Evolutionary conservation across 1,140 invertebrate species (phyloP).

Genomic region (Drosophila chauvacae): DNA sequence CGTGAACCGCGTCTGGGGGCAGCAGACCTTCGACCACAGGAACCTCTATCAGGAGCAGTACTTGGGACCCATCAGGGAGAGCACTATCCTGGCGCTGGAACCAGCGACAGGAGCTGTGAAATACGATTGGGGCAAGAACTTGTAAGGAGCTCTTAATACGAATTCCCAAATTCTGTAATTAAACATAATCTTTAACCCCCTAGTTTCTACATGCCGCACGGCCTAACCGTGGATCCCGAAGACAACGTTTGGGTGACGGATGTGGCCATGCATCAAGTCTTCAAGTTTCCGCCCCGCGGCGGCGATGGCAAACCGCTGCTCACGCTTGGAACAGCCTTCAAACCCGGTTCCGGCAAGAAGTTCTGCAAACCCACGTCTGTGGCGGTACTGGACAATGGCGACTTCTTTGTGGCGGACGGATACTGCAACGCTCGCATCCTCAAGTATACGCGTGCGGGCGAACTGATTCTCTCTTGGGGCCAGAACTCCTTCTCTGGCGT

Average conservation of each 20-base stretch:
- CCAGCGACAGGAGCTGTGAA: conserved; percentile 89
- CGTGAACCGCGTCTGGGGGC: conserved; percentile 90
- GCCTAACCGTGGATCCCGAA: conserved; percentile 92
- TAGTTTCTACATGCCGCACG: conserved; percentile 97
- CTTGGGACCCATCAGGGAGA: conserved; percentile 89
- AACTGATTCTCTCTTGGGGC: conserved; percentile 88
- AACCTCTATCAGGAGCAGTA: conserved; percentile 87
- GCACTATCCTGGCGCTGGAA: conserved; percentile 91
- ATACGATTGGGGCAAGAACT: conserved; percentile 91
- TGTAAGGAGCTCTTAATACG: conserved; percentile 85
- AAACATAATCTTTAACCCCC: conserved; percentile 39
- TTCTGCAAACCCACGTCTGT: conserved; percentile 98
- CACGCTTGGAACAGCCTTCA: conserved; percentile 87
- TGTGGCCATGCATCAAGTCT: conserved; percentile 95
- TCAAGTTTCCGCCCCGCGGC: conserved; percentile 88
- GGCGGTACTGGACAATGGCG: conserved; percentile 91
- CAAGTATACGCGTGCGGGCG: conserved; percentile 91
- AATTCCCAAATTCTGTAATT: neutral
- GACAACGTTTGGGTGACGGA: conserved; percentile 97
- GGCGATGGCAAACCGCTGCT: conserved; percentile 82
- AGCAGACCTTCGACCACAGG: conserved; percentile 87
- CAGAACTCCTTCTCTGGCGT: conserved; percentile 84
- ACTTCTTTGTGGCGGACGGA: conserved; percentile 97
- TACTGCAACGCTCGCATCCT: conserved; percentile 97
- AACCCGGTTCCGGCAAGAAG: conserved; percentile 92